Base-by-base conservation (phyloP, 53 echinoderm and acorn worm species). In the Echinarachnius parma region DNA sequence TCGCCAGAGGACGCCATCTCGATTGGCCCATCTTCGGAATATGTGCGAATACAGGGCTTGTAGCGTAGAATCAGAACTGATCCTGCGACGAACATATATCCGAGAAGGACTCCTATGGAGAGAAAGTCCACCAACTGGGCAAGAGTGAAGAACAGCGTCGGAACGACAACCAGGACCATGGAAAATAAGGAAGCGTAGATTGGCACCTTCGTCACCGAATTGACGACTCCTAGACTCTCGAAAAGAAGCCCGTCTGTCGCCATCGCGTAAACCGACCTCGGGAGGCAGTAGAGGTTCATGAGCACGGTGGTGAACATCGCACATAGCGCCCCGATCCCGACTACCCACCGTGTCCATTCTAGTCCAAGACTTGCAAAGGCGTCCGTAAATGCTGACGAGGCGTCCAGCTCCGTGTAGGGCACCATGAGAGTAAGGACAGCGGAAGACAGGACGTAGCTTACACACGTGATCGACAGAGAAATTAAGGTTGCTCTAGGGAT, bases 161-260 rank as follows among this genome's bases (percentile, higher is more conserved):
- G 18, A 0, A 83, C 14, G 5, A 54, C 75, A 15, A 76, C 59
- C 0, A 91, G 24, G 9, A 59, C 20, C 21, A 83, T 79, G n/a
- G 79, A 79, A 29, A 75, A 13, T 2, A 91, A 44, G 10, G 80
- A 68, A 3, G 91, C 91, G 15, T 62, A 18, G 9, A 91, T 53
- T 10, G 91, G 91, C 14, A 83, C 83, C 21, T 64, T 31, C 0
- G 83, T 80, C 3, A 64, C 29, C 34, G 57, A 25, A 32, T 80
- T 79, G 0, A 91, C 76, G 7, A 22, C 61, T 9, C 86, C 74
- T 0, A 91, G 53, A 2, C 29, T 30, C 0, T 18, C 7, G 52
- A 86, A 91, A 24, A 91, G 62, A 10, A 91, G 64, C 0, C 91
- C 91, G 11, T 91, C 91, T 26, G 72, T 75, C 5, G 91, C 83